Percentiles rank a stretch among this genome's conserved stretches.
These are phyloP conservation scores for Pseudeuparius sepicola DNA, from an alignment of 2,888 invertebrate genomes.

Conservation along the genomic window DNA sequence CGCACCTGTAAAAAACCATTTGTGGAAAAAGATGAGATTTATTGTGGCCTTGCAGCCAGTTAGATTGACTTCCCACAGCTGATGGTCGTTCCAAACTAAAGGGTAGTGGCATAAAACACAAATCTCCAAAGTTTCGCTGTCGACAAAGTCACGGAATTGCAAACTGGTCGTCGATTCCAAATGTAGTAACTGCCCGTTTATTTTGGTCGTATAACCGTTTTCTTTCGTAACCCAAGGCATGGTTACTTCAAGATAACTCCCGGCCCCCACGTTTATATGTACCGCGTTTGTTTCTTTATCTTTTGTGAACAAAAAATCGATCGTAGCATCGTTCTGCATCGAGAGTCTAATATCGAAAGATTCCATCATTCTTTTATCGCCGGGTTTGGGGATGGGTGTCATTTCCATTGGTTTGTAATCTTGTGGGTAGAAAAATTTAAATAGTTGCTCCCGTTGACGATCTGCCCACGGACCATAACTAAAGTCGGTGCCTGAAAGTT, in stretches of 20 bases:
- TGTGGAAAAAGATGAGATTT: constrained; percentile 87
- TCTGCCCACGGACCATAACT: constrained; percentile 99
- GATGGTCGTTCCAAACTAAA: constrained; percentile 90
- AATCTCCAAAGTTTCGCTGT: constrained; percentile 92
- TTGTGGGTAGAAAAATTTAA: constrained; percentile 91
- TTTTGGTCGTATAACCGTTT: constrained; percentile 71
- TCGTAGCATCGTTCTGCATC: constrained; percentile 84
- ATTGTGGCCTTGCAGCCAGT: constrained; percentile 92
- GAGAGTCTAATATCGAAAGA: constrained; percentile 88
- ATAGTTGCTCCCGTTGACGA: constrained; percentile 87
- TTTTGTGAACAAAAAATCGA: constrained; percentile 94
- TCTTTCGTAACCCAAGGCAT: constrained; percentile 87
- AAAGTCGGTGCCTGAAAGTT: constrained; percentile 64
- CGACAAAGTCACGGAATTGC: constrained; percentile 81
- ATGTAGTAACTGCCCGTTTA: constrained; percentile 88
- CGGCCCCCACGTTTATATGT: constrained; percentile 93
- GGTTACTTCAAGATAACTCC: constrained; percentile 85
- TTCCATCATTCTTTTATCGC: constrained; percentile 79
- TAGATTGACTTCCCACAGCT: constrained; percentile 84
- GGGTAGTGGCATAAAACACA: constrained; percentile 84
- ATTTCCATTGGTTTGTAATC: constrained; percentile 72
- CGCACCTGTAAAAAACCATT: constrained; percentile 83
- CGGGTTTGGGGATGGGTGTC: constrained; percentile 73
- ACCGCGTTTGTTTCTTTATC: constrained; percentile 93
- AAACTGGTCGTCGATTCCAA: constrained; percentile 94